Base-by-base conservation (phyloP, 2,113 vertebrate species). In the Phyllostomus discolor region DNA sequence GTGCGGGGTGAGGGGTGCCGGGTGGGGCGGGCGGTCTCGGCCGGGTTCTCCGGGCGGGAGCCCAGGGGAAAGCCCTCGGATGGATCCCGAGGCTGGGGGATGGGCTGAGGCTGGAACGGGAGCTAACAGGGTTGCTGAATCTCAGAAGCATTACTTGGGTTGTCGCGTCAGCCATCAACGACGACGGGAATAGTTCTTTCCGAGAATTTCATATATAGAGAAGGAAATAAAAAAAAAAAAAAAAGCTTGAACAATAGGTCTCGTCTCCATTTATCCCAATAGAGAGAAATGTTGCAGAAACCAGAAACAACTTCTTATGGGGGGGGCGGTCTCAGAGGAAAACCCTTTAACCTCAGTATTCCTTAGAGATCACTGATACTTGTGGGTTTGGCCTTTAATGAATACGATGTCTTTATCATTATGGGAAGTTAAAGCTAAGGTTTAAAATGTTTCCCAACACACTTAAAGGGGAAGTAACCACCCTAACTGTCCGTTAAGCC, bases 121-220 rank as follows among this genome's bases (percentile, higher is more conserved):
- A 95, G 85, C 94, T 89, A 41, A 80, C 66, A 80, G 75, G 90
- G 84, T 81, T 95, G 96, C 91, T 54, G 92, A 89, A 94, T 97
- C 91, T 26, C 80, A 90, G 90, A 85, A 86, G 4, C 73, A 57
- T 48, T 54, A 89, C 91, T 93, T 66, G 69, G 83, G 31, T 59
- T 64, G 90, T 88, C 31, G 14, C 9, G 26, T 88, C 67, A 92
- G 90, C 81, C 81, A 82, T 88, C 81, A 72, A 33, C 76, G 88
- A 88, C 12, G n/a, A 67, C 48, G 73, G 62, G 43, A 80, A 94
- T 19, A 96, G 85, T 93, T 91, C 52, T 92, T 86, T 90, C 50
- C 0, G 5, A 84, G 92, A 87, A 59, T 59, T 24, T 59, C 57
- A 24, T 59, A 24, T 24, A 59, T 4, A 59, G 57, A 59, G 14